A percentile compares a stretch with the other conserved stretches of the same genome.
These are phyloP conservation scores for Myodes glareolus DNA, from an alignment of 2,113 vertebrate species.

Conservation along the genomic window DNA sequence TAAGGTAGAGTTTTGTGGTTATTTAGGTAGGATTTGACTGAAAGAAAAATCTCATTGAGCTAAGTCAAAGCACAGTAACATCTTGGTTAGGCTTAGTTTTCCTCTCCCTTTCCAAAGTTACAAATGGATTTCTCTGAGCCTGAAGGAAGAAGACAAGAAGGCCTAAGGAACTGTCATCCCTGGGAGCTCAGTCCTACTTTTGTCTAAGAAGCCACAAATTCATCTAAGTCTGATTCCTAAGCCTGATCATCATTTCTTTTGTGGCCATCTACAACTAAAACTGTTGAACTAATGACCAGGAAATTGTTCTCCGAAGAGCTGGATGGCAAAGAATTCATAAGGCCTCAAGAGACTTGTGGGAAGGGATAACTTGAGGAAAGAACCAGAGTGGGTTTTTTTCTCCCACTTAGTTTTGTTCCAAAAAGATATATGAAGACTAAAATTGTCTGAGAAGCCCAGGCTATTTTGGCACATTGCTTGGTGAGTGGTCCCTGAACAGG, in stretches of 20 bases:
- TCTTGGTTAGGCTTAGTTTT: slow-evolving; percentile 64
- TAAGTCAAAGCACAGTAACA: slow-evolving; percentile 60
- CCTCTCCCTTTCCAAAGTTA: slow-evolving; percentile 58
- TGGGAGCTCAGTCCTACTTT: not conserved
- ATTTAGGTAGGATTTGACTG: slow-evolving; percentile 65
- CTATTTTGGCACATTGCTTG: not conserved
- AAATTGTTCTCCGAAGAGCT: not conserved
- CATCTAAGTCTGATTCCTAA: slow-evolving; percentile 29
- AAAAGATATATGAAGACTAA: not conserved
- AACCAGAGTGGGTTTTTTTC: not conserved
- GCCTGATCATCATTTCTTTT: slow-evolving; percentile 28
- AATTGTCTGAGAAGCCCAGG: not conserved
- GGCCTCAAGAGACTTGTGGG: not conserved
- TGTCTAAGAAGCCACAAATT: not conserved
- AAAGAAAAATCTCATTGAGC: slow-evolving; percentile 45
- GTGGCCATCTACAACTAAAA: slow-evolving; percentile 40
- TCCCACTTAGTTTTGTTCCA: not conserved
- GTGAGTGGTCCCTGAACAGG: not conserved
- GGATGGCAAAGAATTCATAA: not conserved
- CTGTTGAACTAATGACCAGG: not conserved
- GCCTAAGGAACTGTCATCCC: not conserved
- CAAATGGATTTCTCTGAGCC: slow-evolving; percentile 50
- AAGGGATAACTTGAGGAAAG: not conserved
- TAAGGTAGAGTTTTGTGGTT: slow-evolving; percentile 71
- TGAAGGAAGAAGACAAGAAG: slow-evolving; percentile 12